Evolutionary conservation across 1,140 invertebrate species (phyloP), one percentile per base, ranked within the genome.

Genomic region (Trichonephila inaurata): DNA sequence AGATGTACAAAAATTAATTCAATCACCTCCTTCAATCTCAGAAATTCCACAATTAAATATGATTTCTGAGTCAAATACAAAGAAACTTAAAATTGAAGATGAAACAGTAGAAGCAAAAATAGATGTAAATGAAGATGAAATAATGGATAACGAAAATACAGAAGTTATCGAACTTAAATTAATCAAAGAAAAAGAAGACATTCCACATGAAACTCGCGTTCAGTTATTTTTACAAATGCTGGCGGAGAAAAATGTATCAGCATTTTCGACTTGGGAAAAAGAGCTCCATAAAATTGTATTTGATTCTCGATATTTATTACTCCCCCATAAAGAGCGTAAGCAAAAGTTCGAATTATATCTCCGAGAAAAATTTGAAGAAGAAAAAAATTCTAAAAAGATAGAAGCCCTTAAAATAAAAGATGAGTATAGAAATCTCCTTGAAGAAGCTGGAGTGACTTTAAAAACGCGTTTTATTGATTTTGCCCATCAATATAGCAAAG

Each of bases 241-340:
- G 95, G 97, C 97, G 81, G 99, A 99, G 96, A 99, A 99, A 96
- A 98, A 99, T 96, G 98, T 99, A n/a, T 99, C 98, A 85, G 99
- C 99, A 91, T 99, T 99, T 96, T 99, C 98, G 95, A 99, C 99
- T 0, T 99, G 99, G 99, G 99, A 99, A 96, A 99, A 99, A 96
- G 99, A 99, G 96, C 97, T 99, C 40, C 99, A 99, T 96, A 99
- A 99, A 97, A 99, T 99, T 95, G 99, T 99, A 2, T 99, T 99
- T 96, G 99, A 99, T 96, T 97, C 98, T 8, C 97, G 97, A n/a
- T 99, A 99, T 96, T 96, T 99, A 93, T 96, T 99, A 90, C 96
- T 99, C 62, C 99, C 98, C 33, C 98, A 98, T 0, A 98, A 98
- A 96, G 99, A 99, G 96, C 96, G 99, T 58, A 99, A 99, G 95